Conservation (phyloP, 2,113 vertebrate genomes). For the Callipepla squamata region DNA sequence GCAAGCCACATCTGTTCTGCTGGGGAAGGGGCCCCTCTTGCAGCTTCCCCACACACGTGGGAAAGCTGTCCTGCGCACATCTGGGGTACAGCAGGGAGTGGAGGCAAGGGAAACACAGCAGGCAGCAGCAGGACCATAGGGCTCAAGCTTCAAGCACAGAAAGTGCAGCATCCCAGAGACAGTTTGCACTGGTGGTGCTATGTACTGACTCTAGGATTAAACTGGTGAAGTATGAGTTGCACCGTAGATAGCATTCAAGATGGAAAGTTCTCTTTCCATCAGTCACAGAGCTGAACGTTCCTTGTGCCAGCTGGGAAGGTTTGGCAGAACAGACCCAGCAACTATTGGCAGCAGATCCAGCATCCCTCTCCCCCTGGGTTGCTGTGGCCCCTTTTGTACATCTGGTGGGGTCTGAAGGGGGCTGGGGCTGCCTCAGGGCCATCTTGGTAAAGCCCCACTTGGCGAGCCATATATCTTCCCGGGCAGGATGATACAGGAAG, state of each 20-base stretch:
- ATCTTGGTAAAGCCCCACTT: not conserved
- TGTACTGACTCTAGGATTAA: conserved; percentile 12
- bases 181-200: conserved; percentile 25
- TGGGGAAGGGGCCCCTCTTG: conserved; percentile 4
- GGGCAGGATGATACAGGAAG: not conserved
- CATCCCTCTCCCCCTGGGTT: not conserved
- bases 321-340: not conserved
- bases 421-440: not conserved
- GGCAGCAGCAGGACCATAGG: not conserved
- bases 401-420: not conserved
- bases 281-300: not conserved
- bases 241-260: not conserved
- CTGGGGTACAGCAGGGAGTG: fast-evolving
- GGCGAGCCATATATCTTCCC: fast-evolving
- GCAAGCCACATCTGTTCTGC: conserved; percentile 13
- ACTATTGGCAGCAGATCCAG: not conserved
- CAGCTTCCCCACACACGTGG: conserved; percentile 28
- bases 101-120: not conserved
- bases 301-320: not conserved
- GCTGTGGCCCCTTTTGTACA: not conserved
- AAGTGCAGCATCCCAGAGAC: not conserved
- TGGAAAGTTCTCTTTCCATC: not conserved
- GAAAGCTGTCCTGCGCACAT: not conserved
- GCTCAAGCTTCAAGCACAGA: not conserved
- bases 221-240: not conserved